Base-by-base conservation (phyloP, 2,797 vertebrate species). In the Danio jaintianensis region DNA sequence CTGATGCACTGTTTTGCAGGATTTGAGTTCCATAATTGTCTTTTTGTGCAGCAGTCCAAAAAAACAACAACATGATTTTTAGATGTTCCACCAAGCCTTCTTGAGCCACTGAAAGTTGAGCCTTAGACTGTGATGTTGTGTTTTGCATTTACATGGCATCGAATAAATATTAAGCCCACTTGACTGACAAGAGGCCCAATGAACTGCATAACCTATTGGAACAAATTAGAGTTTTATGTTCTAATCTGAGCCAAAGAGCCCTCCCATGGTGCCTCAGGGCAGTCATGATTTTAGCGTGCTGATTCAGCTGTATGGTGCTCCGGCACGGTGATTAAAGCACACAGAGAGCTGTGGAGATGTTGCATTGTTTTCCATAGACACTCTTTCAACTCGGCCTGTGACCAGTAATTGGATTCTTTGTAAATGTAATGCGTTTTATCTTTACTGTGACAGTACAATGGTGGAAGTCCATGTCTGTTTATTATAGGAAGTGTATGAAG, bases 381-480 rank as follows among this genome's bases (percentile, higher is more conserved):
- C 53, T 43, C 79, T 80, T 85, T 86, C 75, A 82, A 64, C 74
- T 83, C 79, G 11, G 45, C 78, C 74, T 79, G 69, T 55, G 63
- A 61, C 66, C 79, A 45, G 85, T 83, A 85, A 82, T 85, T 84
- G 78, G 52, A 59, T 85, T 83, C 71, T 86, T 82, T 82, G 78
- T 82, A 67, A 71, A 78, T 75, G 72, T 80, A 63, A 48, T 62
- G 45, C 16, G 48, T 83, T 81, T 79, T 80, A 72, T 83, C 69
- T 78, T 67, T 52, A 61, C 50, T 42, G 38, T 48, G 62, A 75
- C 70, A 58, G 56, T 72, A 20, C 61, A 74, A 52, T 80, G 71
- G 64, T 52, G 58, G 64, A 82, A 53, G 45, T 52, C 53, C 20
- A 8, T 75, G 42, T 59, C 58, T 50, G 18, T 48, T 72, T 15